Evolutionary conservation across 1,140 invertebrate species (phyloP), one percentile per base, ranked within the genome.

Genomic region (Polypedilum pembai): DNA sequence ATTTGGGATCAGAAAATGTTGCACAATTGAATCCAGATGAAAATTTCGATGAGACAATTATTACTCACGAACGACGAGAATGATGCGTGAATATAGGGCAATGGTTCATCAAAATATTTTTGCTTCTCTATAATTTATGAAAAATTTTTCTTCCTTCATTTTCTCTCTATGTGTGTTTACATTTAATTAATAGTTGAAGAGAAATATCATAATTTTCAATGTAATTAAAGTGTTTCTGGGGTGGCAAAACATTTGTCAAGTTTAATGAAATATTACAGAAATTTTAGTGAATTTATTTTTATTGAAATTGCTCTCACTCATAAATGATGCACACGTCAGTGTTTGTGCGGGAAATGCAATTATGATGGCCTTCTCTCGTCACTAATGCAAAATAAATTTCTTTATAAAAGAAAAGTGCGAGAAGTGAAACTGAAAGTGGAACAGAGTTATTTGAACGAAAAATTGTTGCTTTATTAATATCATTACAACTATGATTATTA

Each of bases 11-110:
- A 56, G 15, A 15, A 56, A 12, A 15, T 15, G 65, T 69, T 69
- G 65, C 65, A 69, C 20, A 69, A 69, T 69, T 69, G 65, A 69
- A 69, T 69, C 65, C 65, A 69, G 65, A 69, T 69, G 65, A 69
- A 18, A n/a, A 56, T n/a, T 56, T 56, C 12, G 45, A 56, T 56
- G 45, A 56, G 45, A 56, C 45, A 56, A 56, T 56, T 56, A 56
- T 56, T 56, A n/a, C 45, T 56, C 15, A 56, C 45, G n/a, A 12
- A 56, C 5, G 24, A 33, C 5, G 24, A 33, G 24, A 33, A 33
- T 3, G 24, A 33, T 33, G 24, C 24, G 45, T 56, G 45, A 15
- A 56, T 56, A 12, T 56, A 56, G 45, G 45, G 12, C 12, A n/a
- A 56, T 56, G 45, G 45, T 56, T n/a, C 45, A 56, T 56, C 12